Base-by-base conservation (phyloP, 2,888 invertebrate species). In the Hypomecis punctinalis region DNA sequence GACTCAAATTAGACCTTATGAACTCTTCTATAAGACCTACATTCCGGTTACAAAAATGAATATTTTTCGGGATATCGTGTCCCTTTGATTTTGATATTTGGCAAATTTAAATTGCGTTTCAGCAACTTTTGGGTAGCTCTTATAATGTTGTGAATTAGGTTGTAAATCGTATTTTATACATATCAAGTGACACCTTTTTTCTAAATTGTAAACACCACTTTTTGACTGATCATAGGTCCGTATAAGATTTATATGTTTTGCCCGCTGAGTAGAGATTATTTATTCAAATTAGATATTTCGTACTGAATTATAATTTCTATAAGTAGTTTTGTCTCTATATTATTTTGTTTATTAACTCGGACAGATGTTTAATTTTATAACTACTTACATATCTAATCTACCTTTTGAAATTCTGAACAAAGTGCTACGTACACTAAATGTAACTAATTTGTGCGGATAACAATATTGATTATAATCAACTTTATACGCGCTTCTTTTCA, bases 141-240 rank as follows among this genome's bases (percentile, higher is more conserved):
- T 63, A 58, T 11, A 3, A 3, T 0, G 5, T 33, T 37, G 37
- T 5, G 9, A 37, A 54, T 54, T 45, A 35, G 33, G 54, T 9
- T 49, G 1, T 10, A 23, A 49, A 36, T 55, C 4, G 6, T 9
- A 4, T 11, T 4, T 43, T 0, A 36, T 23, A 37, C 0, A 33
- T 49, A 11, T 11, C 33, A 10, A 46, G 46, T 35, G n/a, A 37
- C 6, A 23, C 42, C 35, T 33, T 55, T 13, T n/a, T 37, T 35
- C n/a, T 9, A 37, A 5, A 3, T 37, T 40, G 45, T 51, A 11
- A 47, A 39, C 43, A 43, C 7, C 11, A 51, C 47, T 52, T 60
- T 64, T 61, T 65, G 61, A 65, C 37, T 47, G 61, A 61, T 61
- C 57, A 65, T 42, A 55, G 45, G n/a, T 46, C 46, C 54, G 54